These are phyloP conservation scores for Leucophora obtusa DNA, from an alignment of 2,888 invertebrate species.

Conservation along the genomic window DNA sequence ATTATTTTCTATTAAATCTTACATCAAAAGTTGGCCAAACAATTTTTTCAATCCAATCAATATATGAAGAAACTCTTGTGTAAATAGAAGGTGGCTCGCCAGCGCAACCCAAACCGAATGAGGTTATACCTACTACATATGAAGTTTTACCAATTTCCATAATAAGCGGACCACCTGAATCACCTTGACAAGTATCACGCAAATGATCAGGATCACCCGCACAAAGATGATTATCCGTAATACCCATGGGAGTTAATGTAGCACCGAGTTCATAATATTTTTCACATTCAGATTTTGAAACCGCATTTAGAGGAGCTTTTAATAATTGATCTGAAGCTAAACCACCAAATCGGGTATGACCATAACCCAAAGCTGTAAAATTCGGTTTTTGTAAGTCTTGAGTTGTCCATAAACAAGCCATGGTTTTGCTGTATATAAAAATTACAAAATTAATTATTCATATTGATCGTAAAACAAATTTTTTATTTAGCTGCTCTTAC, in stretches of 20 bases:
- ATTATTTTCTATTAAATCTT: constrained; percentile 22
- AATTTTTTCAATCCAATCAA: constrained; percentile 72
- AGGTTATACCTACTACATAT: constrained; percentile 65
- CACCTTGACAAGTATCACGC: constrained; percentile 66
- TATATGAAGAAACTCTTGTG: constrained; percentile 70
- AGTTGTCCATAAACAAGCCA: constrained; percentile 56
- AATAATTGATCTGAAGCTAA: constrained; percentile 56
- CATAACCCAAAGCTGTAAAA: constrained; percentile 66
- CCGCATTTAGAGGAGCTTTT: constrained; percentile 54
- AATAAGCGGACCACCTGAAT: constrained; percentile 66
- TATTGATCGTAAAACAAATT: too few species aligned
- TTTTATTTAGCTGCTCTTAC: constrained; percentile 28
- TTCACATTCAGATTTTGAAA: constrained; percentile 57
- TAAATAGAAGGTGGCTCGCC: constrained; percentile 72
- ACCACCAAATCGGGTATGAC: constrained; percentile 63
- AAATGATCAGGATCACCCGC: constrained; percentile 62
- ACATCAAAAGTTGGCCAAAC: constrained; percentile 69
- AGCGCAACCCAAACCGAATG: constrained; percentile 72
- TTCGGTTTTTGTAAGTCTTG: constrained; percentile 49
- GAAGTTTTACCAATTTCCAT: constrained; percentile 53
- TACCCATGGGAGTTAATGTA: constrained; percentile 31
- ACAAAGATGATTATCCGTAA: constrained; percentile 63
- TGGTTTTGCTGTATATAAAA: constrained; percentile 33
- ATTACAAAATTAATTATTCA: too few species aligned
- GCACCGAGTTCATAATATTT: constrained; percentile 48